Base-by-base conservation (phyloP, 2,888 invertebrate genomes). In the Priocnemis perturbator region DNA sequence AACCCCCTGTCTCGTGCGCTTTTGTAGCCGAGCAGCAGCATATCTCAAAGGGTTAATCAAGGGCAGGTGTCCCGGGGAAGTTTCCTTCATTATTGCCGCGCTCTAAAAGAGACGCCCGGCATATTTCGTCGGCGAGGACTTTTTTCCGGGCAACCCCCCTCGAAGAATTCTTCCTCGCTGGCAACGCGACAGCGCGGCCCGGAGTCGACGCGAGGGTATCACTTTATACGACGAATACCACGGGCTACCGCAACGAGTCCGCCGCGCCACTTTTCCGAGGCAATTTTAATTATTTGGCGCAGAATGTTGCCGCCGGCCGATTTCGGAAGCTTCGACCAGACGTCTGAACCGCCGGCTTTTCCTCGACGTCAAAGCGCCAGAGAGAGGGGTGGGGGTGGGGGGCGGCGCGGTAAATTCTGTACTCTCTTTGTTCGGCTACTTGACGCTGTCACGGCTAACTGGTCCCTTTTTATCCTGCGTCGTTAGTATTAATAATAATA, bases 241-340 rank as follows among this genome's bases (percentile, higher is more conserved):
- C 21, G 21, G 15, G 20, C 20, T 14, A 26, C 53, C 20, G 50
- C 20, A 50, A 15, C 53, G 23, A 26, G 53, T 53, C 7, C 52
- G 64, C 47, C 67, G 48, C 59, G 37, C 4, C 37, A 48, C 44
- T 60, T 61, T 64, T 55, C 64, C 67, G 62, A 69, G 60, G 56
- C 71, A 64, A 71, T 71, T 71, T 62, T 62, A 68, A 71, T 71
- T 70, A 72, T 73, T 72, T 73, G 26, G n/a, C 68, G 53, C 48
- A 21, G 58, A 71, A 69, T 71, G 67, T 67, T 21, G 21, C 15
- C 45, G 23, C 17, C 53, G 37, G 21, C 44, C 37, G 37, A 37
- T 37, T 37, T 37, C 37, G 37, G 37, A 37, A 37, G 37, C 37
- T 11, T 37, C 37, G 37, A 37, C 37, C 37, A 37, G 37, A 37